Evolutionary conservation across 2,113 vertebrate species (phyloP), one percentile per base, ranked within the genome.

Genomic region (Lepisosteus osseus): DNA sequence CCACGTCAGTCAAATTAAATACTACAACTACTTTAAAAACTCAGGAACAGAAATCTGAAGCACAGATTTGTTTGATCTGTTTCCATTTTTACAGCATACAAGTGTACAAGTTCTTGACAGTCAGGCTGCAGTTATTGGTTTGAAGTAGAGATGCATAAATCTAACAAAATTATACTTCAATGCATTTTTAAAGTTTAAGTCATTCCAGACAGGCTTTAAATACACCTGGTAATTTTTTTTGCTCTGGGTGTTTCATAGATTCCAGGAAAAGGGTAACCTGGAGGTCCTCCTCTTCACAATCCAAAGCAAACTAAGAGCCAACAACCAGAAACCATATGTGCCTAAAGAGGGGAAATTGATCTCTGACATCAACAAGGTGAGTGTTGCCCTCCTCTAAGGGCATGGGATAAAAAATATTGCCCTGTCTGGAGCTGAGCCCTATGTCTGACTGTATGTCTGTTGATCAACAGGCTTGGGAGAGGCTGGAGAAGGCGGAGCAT

Each of bases 211-310:
- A 3, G 11, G 2, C 5, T 59, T 59, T n/a, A n/a, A 59, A 59
- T 13, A 59, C 57, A 59, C 57, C 14, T 51, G 9, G n/a, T 55
- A 17, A 11, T 40, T 12, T 12, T 41, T 7, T 1, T 68, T 5
- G 5, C n/a, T 2, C 54, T 59, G n/a, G 47, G 42, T 72, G 54
- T 69, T 13, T 17, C 15, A 0, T 67, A 98, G 97, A 88, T 98
- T 98, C 77, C 95, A 98, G 86, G 96, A 98, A 80, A 98, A 98
- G 78, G 97, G 96, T 2, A 98, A 99, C 79, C 86, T 98, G 14
- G 97, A 99, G 78, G 96, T 99, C 3, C 90, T 98, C 68, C 95
- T 99, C 65, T 99, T 99, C 87, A 97, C 94, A 80, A 96, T 99
- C 88, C 97, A 99, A 91, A 99, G 97, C 90, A 96, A 96, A 66